Conservation (phyloP, 2,113 vertebrate genomes). For the Sardina pilchardus region DNA sequence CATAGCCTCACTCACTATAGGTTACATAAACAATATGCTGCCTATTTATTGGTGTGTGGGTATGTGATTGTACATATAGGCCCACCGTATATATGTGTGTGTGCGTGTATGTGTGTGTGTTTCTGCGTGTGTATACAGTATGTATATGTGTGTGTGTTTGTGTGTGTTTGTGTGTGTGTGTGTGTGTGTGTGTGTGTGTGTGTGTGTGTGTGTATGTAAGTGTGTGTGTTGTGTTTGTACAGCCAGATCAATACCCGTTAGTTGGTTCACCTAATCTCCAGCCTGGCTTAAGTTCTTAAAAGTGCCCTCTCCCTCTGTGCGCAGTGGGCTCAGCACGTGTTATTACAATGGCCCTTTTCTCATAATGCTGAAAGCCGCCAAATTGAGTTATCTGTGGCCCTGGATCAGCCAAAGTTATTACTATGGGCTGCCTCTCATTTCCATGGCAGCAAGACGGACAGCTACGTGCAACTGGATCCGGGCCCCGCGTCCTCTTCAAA, state of each 20-base stretch:
- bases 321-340: not conserved
- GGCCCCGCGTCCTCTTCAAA: not conserved
- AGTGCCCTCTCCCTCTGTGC: not conserved
- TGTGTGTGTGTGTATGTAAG: not conserved
- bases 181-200: not conserved
- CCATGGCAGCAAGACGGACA: not conserved
- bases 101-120: not conserved
- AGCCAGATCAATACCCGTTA: not conserved
- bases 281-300: not conserved
- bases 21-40: not conserved
- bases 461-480: not conserved
- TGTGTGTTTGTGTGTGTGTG: not conserved
- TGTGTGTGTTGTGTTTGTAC: not conserved
- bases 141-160: too few relatives aligned
- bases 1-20: not conserved
- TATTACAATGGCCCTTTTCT: not conserved
- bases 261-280: constrained; percentile 4
- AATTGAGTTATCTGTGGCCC: not conserved
- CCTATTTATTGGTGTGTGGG: not conserved
- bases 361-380: not conserved
- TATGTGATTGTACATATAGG: not conserved
- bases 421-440: not conserved
- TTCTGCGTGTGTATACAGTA: not conserved
- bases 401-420: constrained; percentile 4
- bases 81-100: too few relatives aligned